Evolutionary conservation across 2,113 vertebrate species (phyloP), one percentile per base, ranked within the genome.

Genomic region (Callospermophilus lateralis): DNA sequence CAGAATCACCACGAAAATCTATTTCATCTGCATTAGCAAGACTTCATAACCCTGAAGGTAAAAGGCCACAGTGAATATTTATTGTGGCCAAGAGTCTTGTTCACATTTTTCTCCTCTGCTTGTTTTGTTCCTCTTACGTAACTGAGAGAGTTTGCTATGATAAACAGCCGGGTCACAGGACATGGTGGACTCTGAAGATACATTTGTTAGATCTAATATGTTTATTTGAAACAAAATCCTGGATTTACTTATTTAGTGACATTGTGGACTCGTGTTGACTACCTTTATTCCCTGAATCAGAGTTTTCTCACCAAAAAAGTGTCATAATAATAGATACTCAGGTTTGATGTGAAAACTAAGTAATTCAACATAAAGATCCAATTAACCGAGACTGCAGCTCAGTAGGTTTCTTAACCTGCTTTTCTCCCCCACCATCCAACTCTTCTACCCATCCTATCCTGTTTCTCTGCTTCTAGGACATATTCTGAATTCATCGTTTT

Each of bases 41-140:
- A 89, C 24, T 88, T 88, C 7, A 17, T 42, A 55, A 51, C 73
- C 73, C 45, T 78, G 6, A 13, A 73, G 30, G 30, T n/a, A 78
- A 70, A 84, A 72, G 42, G 16, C 58, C 42, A 7, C 28, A 39
- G 1, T 67, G 81, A 90, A 48, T 83, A 84, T 87, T 94, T 84
- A 78, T 90, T 53, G 48, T 68, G 16, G 67, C 77, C 42, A 26
- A 78, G 79, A 19, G 63, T 53, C 16, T 63, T 81, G 16, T 84
- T 90, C 20, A 13, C 61, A 76, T n/a, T 51, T 45, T 94, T 94
- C 9, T 34, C 1, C 4, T 5, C 34, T 74, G 68, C 4, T 51
- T 90, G 9, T 97, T 96, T 94, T 68, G 30, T 90, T 94, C 3
- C 67, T 51, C 1, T 72, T 81, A 34, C 26, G 8, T 76, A 93